phyloP scores from a whole-genome alignment of 2,113 vertebrate species.

The Vulpes ferrilata region DNA sequence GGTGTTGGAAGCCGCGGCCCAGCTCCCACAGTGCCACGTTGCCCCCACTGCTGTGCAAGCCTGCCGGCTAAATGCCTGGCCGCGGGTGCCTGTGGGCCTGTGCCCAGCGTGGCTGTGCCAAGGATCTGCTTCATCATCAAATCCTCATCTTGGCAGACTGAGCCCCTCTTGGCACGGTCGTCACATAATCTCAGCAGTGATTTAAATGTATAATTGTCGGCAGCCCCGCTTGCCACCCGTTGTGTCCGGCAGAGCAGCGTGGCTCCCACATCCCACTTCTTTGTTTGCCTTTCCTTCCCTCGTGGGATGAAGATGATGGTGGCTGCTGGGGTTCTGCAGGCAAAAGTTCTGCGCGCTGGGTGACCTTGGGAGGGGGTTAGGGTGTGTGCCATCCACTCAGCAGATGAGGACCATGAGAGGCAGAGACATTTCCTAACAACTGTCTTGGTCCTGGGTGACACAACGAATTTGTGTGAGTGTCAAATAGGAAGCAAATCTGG shows the following conservation, averaged over 20 bases:
- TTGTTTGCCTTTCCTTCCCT: accelerated
- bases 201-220: not conserved
- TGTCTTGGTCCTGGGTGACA: not conserved
- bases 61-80: not conserved
- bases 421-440: not conserved
- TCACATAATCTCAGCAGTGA: accelerated
- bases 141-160: not conserved
- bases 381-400: accelerated
- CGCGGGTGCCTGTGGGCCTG: accelerated
- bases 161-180: not conserved
- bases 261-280: accelerated
- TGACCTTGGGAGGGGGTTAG: accelerated
- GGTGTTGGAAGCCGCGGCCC: not conserved
- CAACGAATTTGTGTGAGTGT: accelerated
- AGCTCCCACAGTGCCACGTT: accelerated
- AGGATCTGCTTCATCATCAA: not conserved
- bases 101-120: not conserved
- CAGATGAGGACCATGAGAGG: accelerated
- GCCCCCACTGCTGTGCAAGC: not conserved
- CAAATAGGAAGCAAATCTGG: not conserved
- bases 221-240: accelerated
- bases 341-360: accelerated
- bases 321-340: accelerated
- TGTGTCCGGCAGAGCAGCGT: accelerated
- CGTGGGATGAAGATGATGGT: accelerated